Percentiles rank a stretch among this genome's conserved stretches.
Evolutionary conservation across 2,113 vertebrate genomes (phyloP).

Genomic region (Stomatorhinus ivindoensis): DNA sequence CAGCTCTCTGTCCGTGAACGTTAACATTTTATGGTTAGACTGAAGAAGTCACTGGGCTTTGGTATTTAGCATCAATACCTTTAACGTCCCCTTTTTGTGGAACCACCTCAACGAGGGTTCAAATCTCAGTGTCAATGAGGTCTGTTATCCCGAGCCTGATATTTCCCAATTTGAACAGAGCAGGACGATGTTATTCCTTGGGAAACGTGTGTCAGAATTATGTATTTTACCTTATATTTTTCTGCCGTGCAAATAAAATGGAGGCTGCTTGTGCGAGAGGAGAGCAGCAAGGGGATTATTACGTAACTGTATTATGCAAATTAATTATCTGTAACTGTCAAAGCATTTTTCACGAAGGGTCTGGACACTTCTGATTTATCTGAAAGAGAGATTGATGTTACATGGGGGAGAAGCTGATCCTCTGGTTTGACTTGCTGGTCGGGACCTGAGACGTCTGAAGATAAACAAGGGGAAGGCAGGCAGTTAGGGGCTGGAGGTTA

Average conservation of each 20-base stretch:
- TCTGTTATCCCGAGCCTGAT: not conserved
- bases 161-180: not conserved
- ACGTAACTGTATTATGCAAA: slow-evolving; percentile 17
- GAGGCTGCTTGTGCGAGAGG: not conserved
- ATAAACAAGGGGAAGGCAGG: not conserved
- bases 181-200: not conserved
- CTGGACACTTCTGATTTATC: slow-evolving; percentile 5
- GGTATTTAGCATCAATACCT: not conserved
- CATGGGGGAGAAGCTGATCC: not conserved
- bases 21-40: not conserved
- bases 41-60: not conserved
- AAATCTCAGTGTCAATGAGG: not conserved
- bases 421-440: not conserved
- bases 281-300: not conserved
- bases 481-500: not conserved
- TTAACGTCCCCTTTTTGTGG: not conserved
- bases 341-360: not conserved
- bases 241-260: not conserved
- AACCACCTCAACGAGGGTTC: not conserved
- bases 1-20: not conserved
- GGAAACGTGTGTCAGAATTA: not conserved
- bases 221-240: not conserved
- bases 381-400: not conserved
- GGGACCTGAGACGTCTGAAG: not conserved
- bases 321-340: slow-evolving; percentile 9